Evolutionary conservation across 1,140 invertebrate species (phyloP).

Genomic region (Heliconius melpomene): DNA sequence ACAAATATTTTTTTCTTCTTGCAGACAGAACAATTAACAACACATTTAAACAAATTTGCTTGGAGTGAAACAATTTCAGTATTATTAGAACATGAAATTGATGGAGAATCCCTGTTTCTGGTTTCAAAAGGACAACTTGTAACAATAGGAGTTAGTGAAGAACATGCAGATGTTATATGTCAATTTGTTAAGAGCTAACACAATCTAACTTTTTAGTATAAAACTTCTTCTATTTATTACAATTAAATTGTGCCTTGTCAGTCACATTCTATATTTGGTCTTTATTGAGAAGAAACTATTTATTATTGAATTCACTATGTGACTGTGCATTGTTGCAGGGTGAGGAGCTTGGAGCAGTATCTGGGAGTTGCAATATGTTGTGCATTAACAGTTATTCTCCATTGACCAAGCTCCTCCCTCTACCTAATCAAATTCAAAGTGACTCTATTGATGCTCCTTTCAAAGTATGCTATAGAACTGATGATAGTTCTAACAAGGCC

Average conservation of each 20-base stretch:
- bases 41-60: slow-evolving; percentile 52
- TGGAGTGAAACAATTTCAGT: slow-evolving; percentile 63
- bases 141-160: slow-evolving; percentile 62
- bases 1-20: slow-evolving; percentile 27
- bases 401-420: too few relatives aligned
- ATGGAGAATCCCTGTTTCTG: slow-evolving; percentile 67
- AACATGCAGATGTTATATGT: slow-evolving; percentile 62
- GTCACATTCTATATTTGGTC: background rate
- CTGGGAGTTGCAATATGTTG: too few relatives aligned
- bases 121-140: slow-evolving; percentile 63
- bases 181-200: slow-evolving; percentile 59
- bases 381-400: too few relatives aligned
- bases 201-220: background rate
- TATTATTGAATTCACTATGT: too few relatives aligned
- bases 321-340: too few relatives aligned
- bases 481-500: too few relatives aligned
- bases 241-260: slow-evolving; percentile 11
- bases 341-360: too few relatives aligned
- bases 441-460: too few relatives aligned
- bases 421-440: background rate
- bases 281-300: background rate
- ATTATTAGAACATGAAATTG: slow-evolving; percentile 69
- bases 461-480: too few relatives aligned
- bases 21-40: slow-evolving; percentile 59
- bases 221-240: slow-evolving; percentile 9